Conservation (phyloP, 2,888 invertebrate species). For the Elegia similella region DNA sequence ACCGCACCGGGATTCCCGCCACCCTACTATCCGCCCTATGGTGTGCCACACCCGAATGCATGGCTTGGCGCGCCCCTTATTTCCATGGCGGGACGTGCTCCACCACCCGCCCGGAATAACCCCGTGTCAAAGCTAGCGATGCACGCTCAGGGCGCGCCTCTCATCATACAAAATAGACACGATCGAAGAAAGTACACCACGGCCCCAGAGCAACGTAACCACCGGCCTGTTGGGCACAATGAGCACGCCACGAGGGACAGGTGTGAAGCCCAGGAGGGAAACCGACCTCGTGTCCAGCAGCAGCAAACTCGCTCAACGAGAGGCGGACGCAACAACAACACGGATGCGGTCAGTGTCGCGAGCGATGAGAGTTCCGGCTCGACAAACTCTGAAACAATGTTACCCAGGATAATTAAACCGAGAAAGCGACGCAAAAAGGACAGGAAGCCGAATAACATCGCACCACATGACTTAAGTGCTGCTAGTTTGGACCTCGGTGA, state of each 20-base stretch:
- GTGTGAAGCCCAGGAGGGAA: constrained; percentile 63
- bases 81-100: constrained; percentile 86
- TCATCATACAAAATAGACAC: constrained; percentile 87
- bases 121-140: constrained; percentile 89
- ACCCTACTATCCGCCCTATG: constrained; percentile 76
- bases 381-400: constrained; percentile 85
- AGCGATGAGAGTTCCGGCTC: constrained; percentile 89
- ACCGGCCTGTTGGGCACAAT: constrained; percentile 54
- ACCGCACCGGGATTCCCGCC: constrained; percentile 77
- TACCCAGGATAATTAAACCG: constrained; percentile 94
- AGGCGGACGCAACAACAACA: constrained; percentile 75
- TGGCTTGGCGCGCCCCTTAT: constrained; percentile 92
- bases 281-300: constrained; percentile 68
- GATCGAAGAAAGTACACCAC: constrained; percentile 73
- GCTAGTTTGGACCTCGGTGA: constrained; percentile 66
- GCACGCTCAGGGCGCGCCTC: constrained; percentile 92
- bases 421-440: constrained; percentile 95
- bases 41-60: constrained; percentile 81
- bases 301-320: constrained; percentile 66
- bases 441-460: constrained; percentile 85
- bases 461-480: constrained; percentile 67
- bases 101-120: constrained; percentile 63
- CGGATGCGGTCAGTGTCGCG: constrained; percentile 87
- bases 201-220: constrained; percentile 66
- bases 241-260: constrained; percentile 59